These are phyloP conservation scores for Wasmannia auropunctata DNA, from an alignment of 1,140 invertebrate genomes.

Conservation along the genomic window DNA sequence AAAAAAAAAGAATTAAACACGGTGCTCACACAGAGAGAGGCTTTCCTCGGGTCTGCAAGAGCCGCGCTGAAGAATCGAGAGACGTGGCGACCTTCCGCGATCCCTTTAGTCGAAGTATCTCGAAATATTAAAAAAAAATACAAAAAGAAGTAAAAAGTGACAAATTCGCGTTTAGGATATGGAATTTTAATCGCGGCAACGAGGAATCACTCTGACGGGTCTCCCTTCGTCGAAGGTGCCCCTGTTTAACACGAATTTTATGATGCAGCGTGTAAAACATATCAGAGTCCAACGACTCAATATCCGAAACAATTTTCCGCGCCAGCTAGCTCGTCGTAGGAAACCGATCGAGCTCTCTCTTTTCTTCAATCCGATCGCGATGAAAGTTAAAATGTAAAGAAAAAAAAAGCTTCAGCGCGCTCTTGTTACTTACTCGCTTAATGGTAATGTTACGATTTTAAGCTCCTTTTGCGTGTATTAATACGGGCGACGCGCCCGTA, in stretches of 20 bases:
- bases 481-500: conserved; percentile 19
- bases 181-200: not conserved
- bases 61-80: conserved; percentile 38
- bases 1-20: too few species aligned
- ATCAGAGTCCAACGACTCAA: conserved; percentile 45
- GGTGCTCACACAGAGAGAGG: conserved; percentile 65
- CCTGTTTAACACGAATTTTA: not conserved
- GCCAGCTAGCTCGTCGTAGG: not conserved
- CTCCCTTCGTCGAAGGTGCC: not conserved
- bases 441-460: conserved; percentile 51
- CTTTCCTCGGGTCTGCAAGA: conserved; percentile 48
- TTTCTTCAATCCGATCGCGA: not conserved
- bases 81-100: not conserved
- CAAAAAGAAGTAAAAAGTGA: not conserved
- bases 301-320: not conserved
- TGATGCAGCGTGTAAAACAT: conserved; percentile 22
- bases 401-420: conserved; percentile 27
- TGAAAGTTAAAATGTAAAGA: not conserved
- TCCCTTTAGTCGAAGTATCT: not conserved
- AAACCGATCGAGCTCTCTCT: not conserved
- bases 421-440: conserved; percentile 43
- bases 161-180: not conserved
- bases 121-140: too few species aligned
- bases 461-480: conserved; percentile 50
- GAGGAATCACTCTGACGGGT: not conserved